phyloP scores from a whole-genome alignment of 1,140 invertebrate species.

The Euborellia annulipes region DNA sequence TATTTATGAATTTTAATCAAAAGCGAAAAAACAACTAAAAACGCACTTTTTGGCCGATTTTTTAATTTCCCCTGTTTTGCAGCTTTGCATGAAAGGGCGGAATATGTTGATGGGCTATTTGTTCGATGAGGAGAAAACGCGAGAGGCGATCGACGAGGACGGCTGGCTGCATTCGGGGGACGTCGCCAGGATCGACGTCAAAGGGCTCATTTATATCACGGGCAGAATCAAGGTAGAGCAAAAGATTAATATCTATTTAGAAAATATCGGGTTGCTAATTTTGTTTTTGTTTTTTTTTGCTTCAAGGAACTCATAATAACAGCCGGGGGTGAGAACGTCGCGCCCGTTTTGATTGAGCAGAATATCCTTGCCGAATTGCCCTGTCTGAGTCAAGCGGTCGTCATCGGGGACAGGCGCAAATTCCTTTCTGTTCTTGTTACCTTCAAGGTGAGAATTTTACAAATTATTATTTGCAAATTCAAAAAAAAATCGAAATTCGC shows the following conservation, averaged over 20 bases:
- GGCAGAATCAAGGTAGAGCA: constrained; percentile 67
- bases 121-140: constrained; percentile 56
- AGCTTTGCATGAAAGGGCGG: no score
- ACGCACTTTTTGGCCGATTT: no score
- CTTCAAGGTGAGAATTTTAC: no score
- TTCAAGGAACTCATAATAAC: constrained; percentile 71
- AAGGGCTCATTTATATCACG: constrained; percentile 62
- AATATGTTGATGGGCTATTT: no score
- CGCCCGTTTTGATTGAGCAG: constrained; percentile 75
- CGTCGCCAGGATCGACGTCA: constrained; percentile 55
- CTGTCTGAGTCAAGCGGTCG: constrained; percentile 60
- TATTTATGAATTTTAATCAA: no score
- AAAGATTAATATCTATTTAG: no score
- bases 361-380: constrained; percentile 56
- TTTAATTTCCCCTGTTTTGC: no score
- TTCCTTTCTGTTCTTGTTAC: constrained; percentile 71
- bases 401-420: constrained; percentile 75
- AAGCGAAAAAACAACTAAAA: no score
- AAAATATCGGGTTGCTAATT: no score
- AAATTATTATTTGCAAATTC: no score
- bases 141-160: constrained; percentile 49
- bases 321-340: constrained; percentile 86
- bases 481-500: no score
- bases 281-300: no score
- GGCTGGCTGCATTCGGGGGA: constrained; percentile 74